Percentiles rank a stretch among this genome's conserved stretches.
These are phyloP conservation scores for Petroica traversi DNA, from an alignment of 2,113 vertebrate species.

Conservation along the genomic window DNA sequence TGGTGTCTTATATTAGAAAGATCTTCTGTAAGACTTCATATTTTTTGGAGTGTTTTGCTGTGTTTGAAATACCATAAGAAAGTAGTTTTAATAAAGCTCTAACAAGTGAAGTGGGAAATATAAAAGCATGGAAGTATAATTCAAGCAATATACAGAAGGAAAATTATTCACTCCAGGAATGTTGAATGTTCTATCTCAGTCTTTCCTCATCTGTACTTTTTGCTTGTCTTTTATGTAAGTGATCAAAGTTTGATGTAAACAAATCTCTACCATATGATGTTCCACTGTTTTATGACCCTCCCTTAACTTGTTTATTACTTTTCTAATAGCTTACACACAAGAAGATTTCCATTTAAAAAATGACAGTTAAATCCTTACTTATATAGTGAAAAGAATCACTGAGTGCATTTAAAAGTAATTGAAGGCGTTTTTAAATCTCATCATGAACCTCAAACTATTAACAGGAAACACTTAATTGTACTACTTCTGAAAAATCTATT, in stretches of 20 bases:
- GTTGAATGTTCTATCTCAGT: neutral
- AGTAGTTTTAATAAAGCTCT: neutral
- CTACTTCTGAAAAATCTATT: neutral
- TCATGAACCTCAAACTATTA: neutral
- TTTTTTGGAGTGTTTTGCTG: neutral
- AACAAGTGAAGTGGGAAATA: neutral
- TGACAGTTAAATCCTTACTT: neutral
- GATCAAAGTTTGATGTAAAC: neutral
- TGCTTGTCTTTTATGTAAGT: neutral
- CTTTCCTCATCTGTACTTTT: neutral
- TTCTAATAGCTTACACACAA: neutral
- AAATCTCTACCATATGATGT: neutral
- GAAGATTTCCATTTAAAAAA: neutral
- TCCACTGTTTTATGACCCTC: neutral
- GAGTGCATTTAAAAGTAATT: neutral
- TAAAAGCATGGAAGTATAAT: neutral
- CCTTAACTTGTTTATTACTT: neutral
- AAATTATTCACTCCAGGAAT: neutral
- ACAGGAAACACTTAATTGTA: neutral
- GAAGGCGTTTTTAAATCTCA: neutral
- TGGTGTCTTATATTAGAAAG: neutral
- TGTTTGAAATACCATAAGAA: neutral
- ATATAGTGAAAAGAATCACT: neutral
- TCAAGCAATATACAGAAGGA: neutral
- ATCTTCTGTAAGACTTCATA: neutral